Evolutionary conservation across 1,140 invertebrate species (phyloP).

Genomic region (Drosophila murphyi): DNA sequence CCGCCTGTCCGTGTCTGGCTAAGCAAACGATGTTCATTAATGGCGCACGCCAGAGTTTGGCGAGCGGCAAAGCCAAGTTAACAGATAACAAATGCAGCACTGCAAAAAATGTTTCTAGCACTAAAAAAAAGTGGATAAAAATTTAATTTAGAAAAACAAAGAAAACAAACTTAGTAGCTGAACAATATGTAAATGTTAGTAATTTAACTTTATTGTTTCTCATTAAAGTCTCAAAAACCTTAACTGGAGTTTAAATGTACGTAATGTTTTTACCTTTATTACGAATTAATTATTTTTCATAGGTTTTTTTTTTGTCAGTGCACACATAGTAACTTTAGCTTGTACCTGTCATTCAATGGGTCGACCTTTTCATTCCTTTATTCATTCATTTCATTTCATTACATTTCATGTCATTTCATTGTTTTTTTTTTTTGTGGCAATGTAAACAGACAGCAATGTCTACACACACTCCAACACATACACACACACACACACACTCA

Average conservation of each 20-base stretch:
- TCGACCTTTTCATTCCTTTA: constrained; percentile 57
- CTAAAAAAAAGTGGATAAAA: background rate
- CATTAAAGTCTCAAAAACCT: no score
- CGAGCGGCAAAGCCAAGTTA: constrained; percentile 45
- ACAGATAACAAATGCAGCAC: constrained; percentile 48
- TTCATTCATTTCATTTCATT: constrained; percentile 29
- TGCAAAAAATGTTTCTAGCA: constrained; percentile 1
- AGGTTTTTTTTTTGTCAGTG: constrained; percentile 21
- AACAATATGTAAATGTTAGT: no score
- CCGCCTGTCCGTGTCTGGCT: constrained; percentile 61
- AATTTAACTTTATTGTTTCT: no score
- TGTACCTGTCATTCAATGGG: constrained; percentile 44
- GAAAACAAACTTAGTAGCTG: no score
- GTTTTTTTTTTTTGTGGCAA: constrained; percentile 33
- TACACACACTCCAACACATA: constrained; percentile 29
- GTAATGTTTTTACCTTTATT: no score
- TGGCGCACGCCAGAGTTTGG: constrained; percentile 70
- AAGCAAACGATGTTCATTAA: constrained; percentile 80
- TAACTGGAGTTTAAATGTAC: no score
- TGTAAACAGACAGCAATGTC: constrained; percentile 63
- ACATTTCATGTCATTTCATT: constrained; percentile 3
- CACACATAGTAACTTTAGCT: constrained; percentile 28
- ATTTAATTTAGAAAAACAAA: background rate
- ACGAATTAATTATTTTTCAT: background rate
- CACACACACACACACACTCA: background rate